Evolutionary conservation across 2,888 invertebrate genomes (phyloP), one percentile per base, ranked within the genome.

Genomic region (Tetropium fuscum): DNA sequence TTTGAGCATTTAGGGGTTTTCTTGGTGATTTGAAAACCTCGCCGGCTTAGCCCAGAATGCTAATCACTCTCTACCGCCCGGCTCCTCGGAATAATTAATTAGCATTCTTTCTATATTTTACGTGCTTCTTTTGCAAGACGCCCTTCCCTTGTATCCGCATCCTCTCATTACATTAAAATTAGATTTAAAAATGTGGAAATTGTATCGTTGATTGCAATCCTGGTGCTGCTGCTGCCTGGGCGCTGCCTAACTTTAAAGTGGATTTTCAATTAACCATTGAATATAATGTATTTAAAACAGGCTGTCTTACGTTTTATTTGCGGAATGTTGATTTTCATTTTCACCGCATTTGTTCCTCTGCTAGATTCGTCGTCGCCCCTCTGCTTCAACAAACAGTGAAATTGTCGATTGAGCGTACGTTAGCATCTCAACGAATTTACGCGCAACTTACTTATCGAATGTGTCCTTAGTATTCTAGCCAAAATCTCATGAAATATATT

Each of bases 41-140:
- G 49, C 49, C 64, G 62, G 63, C 69, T 55, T 69, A 72, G 69
- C 71, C 70, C 71, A 74, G 79, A 78, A 80, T 85, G 85, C 84
- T 85, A 85, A 85, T 85, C 84, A 85, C 83, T 83, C 83, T 73
- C 77, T 71, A 81, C 74, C 68, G 80, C 83, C 82, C 81, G 82
- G 82, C 84, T 84, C 84, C 78, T 78, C 75, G 74, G 85, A 85
- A 85, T 85, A 85, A 85, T 85, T 85, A 85, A 85, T 84, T 84
- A 84, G 84, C 83, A 84, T 85, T 85, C 84, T 85, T 84, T 83
- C 83, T 80, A 79, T 80, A 79, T 78, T 80, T 79, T 80, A 79
- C 79, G 80, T 78, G 79, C 76, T 75, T 71, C 77, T 78, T 80
- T 80, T 78, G 74, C 71, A 18, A 68, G 71, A 68, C 72, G 73